Conservation (phyloP, 2,797 vertebrate genomes). For the Microctenopoma lineatum region DNA sequence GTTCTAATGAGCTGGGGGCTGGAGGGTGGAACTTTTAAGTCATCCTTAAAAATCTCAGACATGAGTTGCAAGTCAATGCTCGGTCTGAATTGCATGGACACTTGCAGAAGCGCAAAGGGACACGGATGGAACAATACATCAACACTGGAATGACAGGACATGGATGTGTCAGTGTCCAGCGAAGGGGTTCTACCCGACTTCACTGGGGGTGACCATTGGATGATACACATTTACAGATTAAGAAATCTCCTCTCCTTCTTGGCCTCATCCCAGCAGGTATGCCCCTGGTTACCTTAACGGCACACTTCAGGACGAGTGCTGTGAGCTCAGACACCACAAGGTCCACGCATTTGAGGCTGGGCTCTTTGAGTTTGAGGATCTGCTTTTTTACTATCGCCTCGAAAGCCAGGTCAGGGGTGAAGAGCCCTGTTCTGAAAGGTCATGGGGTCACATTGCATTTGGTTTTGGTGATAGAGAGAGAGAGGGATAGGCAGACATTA, state of each 20-base stretch:
- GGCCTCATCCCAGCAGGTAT: conserved; percentile 31
- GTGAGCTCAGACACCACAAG: conserved; percentile 92
- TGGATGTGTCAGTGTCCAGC: conserved; percentile 11
- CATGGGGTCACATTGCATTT: conserved; percentile 56
- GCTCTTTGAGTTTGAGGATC: conserved; percentile 93
- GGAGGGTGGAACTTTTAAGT: conserved; percentile 36
- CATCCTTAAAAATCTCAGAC: conserved; percentile 36
- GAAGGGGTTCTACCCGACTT: conserved; percentile 34
- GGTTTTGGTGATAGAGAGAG: conserved; percentile 41
- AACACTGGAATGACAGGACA: conserved; percentile 40
- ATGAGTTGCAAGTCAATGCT: conserved; percentile 10
- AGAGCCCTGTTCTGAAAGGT: conserved; percentile 90
- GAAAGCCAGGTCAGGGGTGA: conserved; percentile 94
- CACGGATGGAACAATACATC: conserved; percentile 22
- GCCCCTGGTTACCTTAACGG: conserved; percentile 87
- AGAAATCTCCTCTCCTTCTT: conserved; percentile 39
- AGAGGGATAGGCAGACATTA: conserved; percentile 46
- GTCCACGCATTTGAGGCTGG: conserved; percentile 94
- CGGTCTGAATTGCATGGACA: conserved; percentile 16
- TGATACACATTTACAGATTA: conserved; percentile 42
- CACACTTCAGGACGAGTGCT: conserved; percentile 91
- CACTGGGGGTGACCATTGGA: conserved; percentile 45
- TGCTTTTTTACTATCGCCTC: conserved; percentile 95
- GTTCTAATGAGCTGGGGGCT: conserved; percentile 31
- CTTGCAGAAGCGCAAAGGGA: conserved; percentile 4